phyloP scores from a whole-genome alignment of 2,797 vertebrate species.

The Tenualosa thibaudeaui region DNA sequence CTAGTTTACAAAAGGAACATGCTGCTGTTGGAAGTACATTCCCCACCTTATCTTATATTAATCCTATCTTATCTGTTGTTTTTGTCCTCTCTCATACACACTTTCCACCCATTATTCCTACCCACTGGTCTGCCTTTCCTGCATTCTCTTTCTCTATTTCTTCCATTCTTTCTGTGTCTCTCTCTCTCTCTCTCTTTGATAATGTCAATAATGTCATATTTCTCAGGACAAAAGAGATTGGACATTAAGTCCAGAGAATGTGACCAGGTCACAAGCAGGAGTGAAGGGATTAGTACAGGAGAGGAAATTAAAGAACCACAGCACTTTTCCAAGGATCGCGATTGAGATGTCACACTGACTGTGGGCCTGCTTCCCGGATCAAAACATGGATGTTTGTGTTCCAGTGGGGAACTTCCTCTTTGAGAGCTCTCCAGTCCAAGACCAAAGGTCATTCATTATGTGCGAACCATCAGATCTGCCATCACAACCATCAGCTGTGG shows the following conservation, averaged over 20 bases:
- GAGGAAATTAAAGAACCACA: background rate
- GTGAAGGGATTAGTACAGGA: background rate
- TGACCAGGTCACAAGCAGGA: background rate
- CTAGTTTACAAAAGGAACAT: background rate
- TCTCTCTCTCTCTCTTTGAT: background rate
- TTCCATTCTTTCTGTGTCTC: background rate
- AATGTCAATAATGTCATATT: background rate
- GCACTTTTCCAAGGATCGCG: background rate
- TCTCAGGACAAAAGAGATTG: background rate
- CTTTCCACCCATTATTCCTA: background rate
- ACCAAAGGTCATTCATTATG: background rate
- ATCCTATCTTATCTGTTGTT: background rate
- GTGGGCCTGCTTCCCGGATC: background rate
- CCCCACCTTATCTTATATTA: background rate
- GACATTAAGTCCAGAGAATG: background rate
- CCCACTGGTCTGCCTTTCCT: background rate
- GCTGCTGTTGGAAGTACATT: background rate
- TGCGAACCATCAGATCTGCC: background rate
- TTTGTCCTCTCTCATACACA: background rate
- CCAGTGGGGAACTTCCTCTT: background rate
- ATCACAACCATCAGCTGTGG: background rate
- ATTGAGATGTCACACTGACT: constrained; percentile 4
- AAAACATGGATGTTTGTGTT: background rate
- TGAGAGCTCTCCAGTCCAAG: background rate
- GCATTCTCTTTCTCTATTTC: background rate